Base-by-base conservation (phyloP, 2,888 invertebrate genomes). In the Drosophila paucipuncta region DNA sequence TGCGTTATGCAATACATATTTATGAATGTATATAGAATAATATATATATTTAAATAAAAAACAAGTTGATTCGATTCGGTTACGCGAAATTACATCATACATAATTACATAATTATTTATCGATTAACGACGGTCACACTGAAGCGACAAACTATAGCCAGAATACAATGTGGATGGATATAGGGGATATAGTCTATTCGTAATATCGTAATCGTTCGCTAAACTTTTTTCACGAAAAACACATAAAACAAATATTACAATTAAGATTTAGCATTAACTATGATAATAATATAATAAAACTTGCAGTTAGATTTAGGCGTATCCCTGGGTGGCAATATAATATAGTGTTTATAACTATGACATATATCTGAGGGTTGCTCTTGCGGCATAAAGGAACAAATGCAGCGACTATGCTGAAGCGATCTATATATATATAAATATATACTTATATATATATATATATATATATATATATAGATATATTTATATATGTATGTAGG, bases 301-400 rank as follows among this genome's bases (percentile, higher is more conserved):
- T 49, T 70, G 54, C 31, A 66, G 55, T 63, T 75, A 28, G 37
- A 35, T 80, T 77, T 77, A 77, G 58, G 54, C 62, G 35, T 66
- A 73, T 78, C 78, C 68, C 82, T 78, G 82, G 68, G 58, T 63
- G 68, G 65, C 64, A 68, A 68, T 35, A 71, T 58, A 43, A 61
- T 35, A 13, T 28, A 39, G 53, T 47, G n/a, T 59, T 13, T 57
- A 59, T 39, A 57, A 60, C 49, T 59, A 49, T 67, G 41, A 47
- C 33, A 47, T 55, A 33, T 43, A 10, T 39, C 50, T 57, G 59
- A 39, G 25, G 60, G 30, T 35, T 54, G 43, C 35, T 58, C 57
- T 58, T 37, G 31, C 33, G 37, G 30, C 53, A 33, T 58, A 59
- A 57, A 63, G 74, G 73, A 69, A 66, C 67, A 67, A 71, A 74